These are phyloP conservation scores for Apistogramma diplotaenia DNA, from an alignment of 2,113 vertebrate genomes.

Conservation along the genomic window DNA sequence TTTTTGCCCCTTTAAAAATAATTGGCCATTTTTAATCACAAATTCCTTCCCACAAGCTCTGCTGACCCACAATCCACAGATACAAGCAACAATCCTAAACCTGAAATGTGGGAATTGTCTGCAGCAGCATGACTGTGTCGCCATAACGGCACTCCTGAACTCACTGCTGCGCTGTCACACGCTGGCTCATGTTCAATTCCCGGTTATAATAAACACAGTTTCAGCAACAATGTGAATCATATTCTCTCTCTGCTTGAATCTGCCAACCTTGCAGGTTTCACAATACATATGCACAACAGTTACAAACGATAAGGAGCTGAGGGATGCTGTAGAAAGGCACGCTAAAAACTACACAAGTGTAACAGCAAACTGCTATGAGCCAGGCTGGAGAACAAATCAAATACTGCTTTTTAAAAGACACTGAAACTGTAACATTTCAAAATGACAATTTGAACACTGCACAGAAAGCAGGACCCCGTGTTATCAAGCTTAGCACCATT, in stretches of 20 bases:
- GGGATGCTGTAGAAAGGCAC: neutral
- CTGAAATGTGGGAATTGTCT: slow-evolving; percentile 25
- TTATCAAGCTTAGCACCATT: neutral
- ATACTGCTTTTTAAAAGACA: too few species aligned
- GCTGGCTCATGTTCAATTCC: slow-evolving; percentile 28
- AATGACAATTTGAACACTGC: neutral
- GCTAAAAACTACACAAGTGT: neutral
- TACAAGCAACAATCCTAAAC: slow-evolving; percentile 19
- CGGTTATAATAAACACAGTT: slow-evolving; percentile 7
- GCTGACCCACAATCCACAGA: neutral
- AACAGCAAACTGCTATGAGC: neutral
- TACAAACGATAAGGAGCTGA: neutral
- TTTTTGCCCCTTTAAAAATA: neutral
- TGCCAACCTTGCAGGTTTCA: neutral
- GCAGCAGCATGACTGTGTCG: neutral
- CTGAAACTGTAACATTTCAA: neutral
- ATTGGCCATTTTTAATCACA: neutral
- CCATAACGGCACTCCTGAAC: slow-evolving; percentile 13
- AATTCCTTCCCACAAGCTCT: neutral
- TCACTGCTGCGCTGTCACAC: neutral
- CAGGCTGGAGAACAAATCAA: neutral
- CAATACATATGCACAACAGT: neutral
- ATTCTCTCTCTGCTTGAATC: neutral
- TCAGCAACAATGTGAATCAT: slow-evolving; percentile 4
- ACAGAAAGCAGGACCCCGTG: neutral